phyloP scores from a whole-genome alignment of 2,113 vertebrate genomes.

The Xiphophorus couchianus region DNA sequence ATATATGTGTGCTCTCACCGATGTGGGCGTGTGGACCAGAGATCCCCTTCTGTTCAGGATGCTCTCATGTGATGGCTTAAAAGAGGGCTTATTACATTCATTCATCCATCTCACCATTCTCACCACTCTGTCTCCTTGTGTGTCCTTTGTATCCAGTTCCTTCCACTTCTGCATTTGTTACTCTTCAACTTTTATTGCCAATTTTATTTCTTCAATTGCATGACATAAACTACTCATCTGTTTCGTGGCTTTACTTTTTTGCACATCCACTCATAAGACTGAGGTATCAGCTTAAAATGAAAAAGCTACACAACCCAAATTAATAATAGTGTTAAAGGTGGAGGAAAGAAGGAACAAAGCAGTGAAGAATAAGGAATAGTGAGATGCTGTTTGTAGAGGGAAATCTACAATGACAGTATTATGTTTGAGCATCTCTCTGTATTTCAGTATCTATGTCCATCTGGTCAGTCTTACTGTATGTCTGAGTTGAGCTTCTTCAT shows the following conservation, averaged over 20 bases:
- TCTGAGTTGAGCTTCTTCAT: conserved; percentile 10
- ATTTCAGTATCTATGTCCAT: conserved; percentile 35
- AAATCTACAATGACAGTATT: conserved; percentile 19
- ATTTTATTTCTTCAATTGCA: not conserved
- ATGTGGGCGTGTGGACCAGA: conserved; percentile 30
- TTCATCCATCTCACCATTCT: not conserved
- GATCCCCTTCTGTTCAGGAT: conserved; percentile 28
- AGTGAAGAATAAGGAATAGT: conserved; percentile 35
- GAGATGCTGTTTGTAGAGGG: conserved; percentile 20
- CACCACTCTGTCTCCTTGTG: not conserved
- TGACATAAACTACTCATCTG: conserved; percentile 10
- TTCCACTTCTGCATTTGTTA: conserved; percentile 12
- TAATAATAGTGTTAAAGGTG: conserved; percentile 32
- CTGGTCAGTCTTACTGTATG: conserved; percentile 21
- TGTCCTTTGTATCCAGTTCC: conserved; percentile 4
- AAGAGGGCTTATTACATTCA: conserved; percentile 23
- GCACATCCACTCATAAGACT: conserved; percentile 40
- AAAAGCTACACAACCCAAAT: conserved; percentile 54
- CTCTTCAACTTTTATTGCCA: conserved; percentile 12
- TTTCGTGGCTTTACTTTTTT: conserved; percentile 42
- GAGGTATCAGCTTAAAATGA: conserved; percentile 69
- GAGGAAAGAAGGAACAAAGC: conserved; percentile 28
- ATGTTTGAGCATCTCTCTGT: conserved; percentile 30
- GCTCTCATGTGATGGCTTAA: conserved; percentile 22
- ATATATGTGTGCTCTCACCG: conserved; percentile 8